Percentiles rank a stretch among this genome's conserved stretches.
phyloP scores from a whole-genome alignment of 2,797 vertebrate genomes.

The Pterois miles region DNA sequence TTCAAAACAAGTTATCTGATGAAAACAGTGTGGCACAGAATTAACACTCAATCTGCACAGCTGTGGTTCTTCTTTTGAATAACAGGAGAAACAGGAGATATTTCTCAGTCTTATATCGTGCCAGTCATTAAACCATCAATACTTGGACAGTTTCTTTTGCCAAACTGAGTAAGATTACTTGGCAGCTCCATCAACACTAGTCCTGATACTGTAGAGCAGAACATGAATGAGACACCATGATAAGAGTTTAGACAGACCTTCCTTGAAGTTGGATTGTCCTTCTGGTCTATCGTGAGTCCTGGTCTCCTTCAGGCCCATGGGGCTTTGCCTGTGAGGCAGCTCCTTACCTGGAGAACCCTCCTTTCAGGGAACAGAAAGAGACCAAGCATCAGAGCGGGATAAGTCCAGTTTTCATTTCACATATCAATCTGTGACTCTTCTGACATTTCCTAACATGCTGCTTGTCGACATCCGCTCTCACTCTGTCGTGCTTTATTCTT shows the following conservation, averaged over 20 bases:
- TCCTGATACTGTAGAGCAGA: not conserved
- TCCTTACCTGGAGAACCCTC: conserved; percentile 81
- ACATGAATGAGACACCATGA: not conserved
- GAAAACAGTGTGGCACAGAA: not conserved
- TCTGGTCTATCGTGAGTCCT: conserved; percentile 84
- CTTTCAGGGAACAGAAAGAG: conserved; percentile 53
- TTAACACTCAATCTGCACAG: not conserved
- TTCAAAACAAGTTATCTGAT: not conserved
- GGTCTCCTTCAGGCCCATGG: conserved; percentile 72
- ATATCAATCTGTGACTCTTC: not conserved
- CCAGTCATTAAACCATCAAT: not conserved
- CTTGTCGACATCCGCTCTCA: not conserved
- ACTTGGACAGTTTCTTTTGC: not conserved
- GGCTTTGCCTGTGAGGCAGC: conserved; percentile 68
- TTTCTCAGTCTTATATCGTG: not conserved
- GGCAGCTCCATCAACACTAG: not conserved
- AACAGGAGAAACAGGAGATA: not conserved
- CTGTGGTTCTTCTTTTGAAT: not conserved
- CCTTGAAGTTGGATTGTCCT: conserved; percentile 86
- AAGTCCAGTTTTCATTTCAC: not conserved
- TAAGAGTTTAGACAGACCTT: conserved; percentile 81
- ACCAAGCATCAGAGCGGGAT: not conserved
- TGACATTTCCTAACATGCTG: not conserved
- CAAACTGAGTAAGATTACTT: not conserved
- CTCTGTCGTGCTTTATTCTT: conserved; percentile 26